A percentile compares a stretch with the other conserved stretches of the same genome.
These are phyloP conservation scores for Pristionchus entomophagus DNA, from an alignment of 2,888 invertebrate genomes.

Conservation along the genomic window DNA sequence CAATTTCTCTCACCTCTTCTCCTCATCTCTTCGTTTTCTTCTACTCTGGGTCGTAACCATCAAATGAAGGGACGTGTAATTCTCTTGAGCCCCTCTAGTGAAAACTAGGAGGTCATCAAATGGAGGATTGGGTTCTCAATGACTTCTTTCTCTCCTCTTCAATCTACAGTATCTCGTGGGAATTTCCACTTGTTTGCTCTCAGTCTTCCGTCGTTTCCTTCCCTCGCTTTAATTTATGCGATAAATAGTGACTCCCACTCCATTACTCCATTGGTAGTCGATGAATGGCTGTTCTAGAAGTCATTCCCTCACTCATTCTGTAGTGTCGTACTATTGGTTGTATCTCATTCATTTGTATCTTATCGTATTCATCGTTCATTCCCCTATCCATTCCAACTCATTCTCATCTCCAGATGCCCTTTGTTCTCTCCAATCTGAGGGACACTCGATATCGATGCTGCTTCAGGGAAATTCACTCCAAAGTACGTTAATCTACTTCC, in stretches of 20 bases:
- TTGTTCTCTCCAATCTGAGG: neutral
- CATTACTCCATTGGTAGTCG: slow-evolving; percentile 1
- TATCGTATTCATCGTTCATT: too few relatives aligned
- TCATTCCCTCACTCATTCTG: neutral
- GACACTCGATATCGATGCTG: slow-evolving; percentile 37
- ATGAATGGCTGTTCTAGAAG: neutral
- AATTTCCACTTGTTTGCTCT: slow-evolving; percentile 29
- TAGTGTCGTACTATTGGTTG: too few relatives aligned
- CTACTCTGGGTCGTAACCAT: slow-evolving; percentile 5
- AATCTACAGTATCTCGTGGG: slow-evolving; percentile 28
- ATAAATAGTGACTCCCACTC: neutral
- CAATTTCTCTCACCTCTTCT: neutral
- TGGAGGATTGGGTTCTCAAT: too few relatives aligned
- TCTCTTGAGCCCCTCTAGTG: neutral
- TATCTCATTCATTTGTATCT: neutral
- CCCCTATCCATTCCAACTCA: too few relatives aligned
- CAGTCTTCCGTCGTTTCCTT: slow-evolving; percentile 24
- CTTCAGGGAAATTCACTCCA: slow-evolving; percentile 43
- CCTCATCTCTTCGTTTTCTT: neutral
- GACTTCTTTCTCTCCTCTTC: neutral
- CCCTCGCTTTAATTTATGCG: slow-evolving; percentile 20
- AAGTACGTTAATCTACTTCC: neutral
- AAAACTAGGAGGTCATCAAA: neutral
- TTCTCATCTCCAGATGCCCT: slow-evolving; percentile 29
- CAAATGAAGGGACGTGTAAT: neutral